Evolutionary conservation across 2,888 invertebrate species (phyloP).

Genomic region (Amphiduros pacificus): DNA sequence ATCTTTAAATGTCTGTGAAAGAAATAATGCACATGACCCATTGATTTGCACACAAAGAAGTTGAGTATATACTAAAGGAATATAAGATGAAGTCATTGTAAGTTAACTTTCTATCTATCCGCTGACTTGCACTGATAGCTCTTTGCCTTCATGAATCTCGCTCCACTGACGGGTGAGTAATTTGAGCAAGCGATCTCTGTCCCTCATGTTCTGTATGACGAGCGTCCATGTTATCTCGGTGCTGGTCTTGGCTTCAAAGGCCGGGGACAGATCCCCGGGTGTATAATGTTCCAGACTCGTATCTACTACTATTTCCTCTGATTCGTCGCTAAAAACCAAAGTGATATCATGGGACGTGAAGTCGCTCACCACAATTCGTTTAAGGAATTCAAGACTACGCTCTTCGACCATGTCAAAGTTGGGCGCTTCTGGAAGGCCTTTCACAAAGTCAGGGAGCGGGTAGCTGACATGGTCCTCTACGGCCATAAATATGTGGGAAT

Average conservation of each 20-base stretch:
- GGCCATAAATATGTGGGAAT: conserved; percentile 45
- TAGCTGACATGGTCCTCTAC: conserved; percentile 54
- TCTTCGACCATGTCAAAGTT: conserved; percentile 43
- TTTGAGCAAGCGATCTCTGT: conserved; percentile 45
- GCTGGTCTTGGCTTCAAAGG: conserved; percentile 21
- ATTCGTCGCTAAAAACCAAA: conserved; percentile 51
- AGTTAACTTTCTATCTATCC: too few relatives aligned
- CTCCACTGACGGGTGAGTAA: conserved; percentile 48
- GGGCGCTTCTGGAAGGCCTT: conserved; percentile 48
- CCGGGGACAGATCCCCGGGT: conserved; percentile 11
- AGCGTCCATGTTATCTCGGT: conserved; percentile 42
- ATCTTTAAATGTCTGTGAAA: too few relatives aligned
- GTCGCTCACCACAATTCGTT: conserved; percentile 37
- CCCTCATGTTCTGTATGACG: conserved; percentile 42
- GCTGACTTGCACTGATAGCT: conserved; percentile 26
- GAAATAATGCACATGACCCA: too few relatives aligned
- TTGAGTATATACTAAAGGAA: too few relatives aligned
- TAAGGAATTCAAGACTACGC: conserved; percentile 45
- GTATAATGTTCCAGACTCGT: conserved; percentile 45
- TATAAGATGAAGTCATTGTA: too few relatives aligned
- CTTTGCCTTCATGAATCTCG: conserved; percentile 35
- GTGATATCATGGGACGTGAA: conserved; percentile 38
- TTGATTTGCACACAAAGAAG: too few relatives aligned
- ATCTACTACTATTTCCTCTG: conserved; percentile 51
- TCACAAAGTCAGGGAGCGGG: conserved; percentile 54